These are phyloP conservation scores for Pseudomyrmex dendroicus DNA, from an alignment of 1,140 invertebrate genomes.

Conservation along the genomic window DNA sequence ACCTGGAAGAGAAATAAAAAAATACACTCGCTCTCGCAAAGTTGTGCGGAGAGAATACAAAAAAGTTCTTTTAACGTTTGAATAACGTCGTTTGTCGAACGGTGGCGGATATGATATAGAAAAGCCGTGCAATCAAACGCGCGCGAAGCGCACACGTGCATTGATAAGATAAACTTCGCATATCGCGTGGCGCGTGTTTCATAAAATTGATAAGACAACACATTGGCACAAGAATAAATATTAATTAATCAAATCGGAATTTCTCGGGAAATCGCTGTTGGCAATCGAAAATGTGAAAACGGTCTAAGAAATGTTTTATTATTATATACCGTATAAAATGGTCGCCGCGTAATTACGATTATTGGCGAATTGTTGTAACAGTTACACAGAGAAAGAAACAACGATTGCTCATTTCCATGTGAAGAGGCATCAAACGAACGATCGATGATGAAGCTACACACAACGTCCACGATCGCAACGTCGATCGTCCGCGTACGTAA, in stretches of 20 bases:
- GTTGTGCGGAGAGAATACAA: no score
- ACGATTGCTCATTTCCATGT: conserved; percentile 27
- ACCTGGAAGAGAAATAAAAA: not conserved
- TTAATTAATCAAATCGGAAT: no score
- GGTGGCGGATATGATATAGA: no score
- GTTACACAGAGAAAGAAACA: conserved; percentile 35
- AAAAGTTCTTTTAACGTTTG: no score
- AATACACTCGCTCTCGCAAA: no score
- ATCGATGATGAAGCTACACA: conserved; percentile 29
- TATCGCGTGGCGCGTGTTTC: no score
- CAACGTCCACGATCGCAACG: conserved; percentile 34
- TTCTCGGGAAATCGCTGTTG: not conserved
- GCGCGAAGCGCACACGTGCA: no score
- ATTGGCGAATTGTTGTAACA: conserved; percentile 29
- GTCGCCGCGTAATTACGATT: conserved; percentile 3
- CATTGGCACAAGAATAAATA: no score
- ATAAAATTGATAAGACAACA: no score
- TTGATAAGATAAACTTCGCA: no score
- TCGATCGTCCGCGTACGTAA: not conserved
- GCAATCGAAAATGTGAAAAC: conserved; percentile 21
- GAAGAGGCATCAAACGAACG: conserved; percentile 5
- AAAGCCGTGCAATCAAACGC: no score
- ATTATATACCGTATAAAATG: not conserved
- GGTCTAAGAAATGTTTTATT: conserved; percentile 19
- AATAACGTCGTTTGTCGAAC: no score